Evolutionary conservation across 2,888 invertebrate species (phyloP).

Genomic region (Polydrusus cervinus): DNA sequence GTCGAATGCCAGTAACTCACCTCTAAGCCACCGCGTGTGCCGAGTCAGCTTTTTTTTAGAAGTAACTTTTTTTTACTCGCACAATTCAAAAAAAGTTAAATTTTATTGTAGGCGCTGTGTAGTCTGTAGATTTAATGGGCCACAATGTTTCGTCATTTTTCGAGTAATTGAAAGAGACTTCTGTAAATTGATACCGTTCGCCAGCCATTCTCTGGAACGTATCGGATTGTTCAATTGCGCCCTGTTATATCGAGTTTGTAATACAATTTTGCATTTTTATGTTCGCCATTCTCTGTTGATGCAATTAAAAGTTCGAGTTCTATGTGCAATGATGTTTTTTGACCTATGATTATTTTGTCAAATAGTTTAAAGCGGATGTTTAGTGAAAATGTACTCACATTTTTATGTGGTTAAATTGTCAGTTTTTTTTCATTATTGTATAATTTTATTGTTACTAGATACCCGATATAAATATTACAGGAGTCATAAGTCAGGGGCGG

Average conservation of each 20-base stretch:
- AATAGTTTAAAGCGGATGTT: background rate
- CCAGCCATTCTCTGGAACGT: conserved; percentile 40
- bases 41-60: no score
- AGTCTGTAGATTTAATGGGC: conserved; percentile 64
- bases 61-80: no score
- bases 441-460: no score
- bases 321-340: conserved; percentile 5
- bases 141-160: conserved; percentile 65
- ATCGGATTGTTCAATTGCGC: conserved; percentile 50
- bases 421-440: no score
- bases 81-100: no score
- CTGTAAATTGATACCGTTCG: conserved; percentile 62
- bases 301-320: conserved; percentile 17
- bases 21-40: no score
- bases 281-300: conserved; percentile 6
- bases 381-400: no score
- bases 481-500: no score
- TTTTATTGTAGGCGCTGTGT: no score
- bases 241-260: conserved; percentile 41
- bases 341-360: conserved; percentile 11
- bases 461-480: no score
- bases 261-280: conserved; percentile 42
- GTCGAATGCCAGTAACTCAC: no score
- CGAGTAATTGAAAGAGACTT: conserved; percentile 65
- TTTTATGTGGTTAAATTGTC: no score